A percentile compares a stretch with the other conserved stretches of the same genome.
Conservation (phyloP, 37 sponge, comb jelly and placozoan species). For the Beroe ovata region DNA sequence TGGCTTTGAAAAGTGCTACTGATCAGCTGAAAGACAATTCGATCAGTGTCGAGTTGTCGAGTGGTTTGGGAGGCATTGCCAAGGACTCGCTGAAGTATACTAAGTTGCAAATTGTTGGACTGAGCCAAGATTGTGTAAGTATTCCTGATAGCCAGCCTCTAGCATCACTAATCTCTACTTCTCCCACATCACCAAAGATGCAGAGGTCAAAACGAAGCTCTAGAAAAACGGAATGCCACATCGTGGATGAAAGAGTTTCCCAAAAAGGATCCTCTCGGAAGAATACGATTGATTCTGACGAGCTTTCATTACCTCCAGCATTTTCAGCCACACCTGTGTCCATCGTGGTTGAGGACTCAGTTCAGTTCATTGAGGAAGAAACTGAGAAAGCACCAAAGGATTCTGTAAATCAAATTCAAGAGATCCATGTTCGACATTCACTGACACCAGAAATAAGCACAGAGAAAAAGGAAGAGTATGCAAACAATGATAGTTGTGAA, state of each 20-base stretch:
- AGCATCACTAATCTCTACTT: neutral
- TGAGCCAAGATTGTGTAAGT: neutral
- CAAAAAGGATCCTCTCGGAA: neutral
- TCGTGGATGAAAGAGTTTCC: neutral
- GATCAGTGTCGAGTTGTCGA: no score
- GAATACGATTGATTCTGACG: neutral
- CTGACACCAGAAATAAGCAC: neutral
- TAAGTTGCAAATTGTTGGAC: neutral
- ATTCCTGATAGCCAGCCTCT: neutral
- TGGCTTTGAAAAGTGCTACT: neutral
- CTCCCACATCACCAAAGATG: neutral
- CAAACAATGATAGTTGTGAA: neutral
- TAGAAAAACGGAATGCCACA: neutral
- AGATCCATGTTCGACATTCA: no score
- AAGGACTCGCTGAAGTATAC: neutral
- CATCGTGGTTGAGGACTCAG: neutral
- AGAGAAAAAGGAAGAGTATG: neutral
- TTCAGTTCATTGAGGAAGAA: neutral
- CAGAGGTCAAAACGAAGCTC: neutral
- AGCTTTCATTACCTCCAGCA: neutral
- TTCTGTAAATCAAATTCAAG: neutral
- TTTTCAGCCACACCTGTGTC: neutral
- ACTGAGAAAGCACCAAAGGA: neutral
- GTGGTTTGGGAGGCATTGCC: neutral
- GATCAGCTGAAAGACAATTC: neutral